phyloP scores from a whole-genome alignment of 1,140 invertebrate species.

The Nautilus pompilius region DNA sequence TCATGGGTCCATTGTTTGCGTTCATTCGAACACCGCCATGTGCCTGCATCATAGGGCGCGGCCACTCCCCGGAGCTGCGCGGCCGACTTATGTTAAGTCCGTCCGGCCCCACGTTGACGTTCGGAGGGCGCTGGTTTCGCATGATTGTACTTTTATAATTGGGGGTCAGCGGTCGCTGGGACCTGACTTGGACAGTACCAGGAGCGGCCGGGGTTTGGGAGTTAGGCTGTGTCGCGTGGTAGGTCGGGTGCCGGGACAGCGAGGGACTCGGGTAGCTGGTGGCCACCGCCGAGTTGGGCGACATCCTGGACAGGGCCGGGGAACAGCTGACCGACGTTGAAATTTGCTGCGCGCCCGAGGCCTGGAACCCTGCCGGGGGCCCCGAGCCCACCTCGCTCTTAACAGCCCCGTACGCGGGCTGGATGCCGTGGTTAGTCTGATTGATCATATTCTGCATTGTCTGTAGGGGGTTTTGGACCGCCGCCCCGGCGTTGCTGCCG shows the following conservation, averaged over 20 bases:
- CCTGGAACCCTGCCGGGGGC: constrained; percentile 16
- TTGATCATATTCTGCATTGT: constrained; percentile 56
- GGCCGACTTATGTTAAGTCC: constrained; percentile 55
- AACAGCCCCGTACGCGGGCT: constrained; percentile 32
- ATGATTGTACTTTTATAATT: constrained; percentile 51
- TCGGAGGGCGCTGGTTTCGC: constrained; percentile 54
- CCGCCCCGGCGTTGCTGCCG: constrained; percentile 17
- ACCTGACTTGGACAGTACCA: constrained; percentile 5
- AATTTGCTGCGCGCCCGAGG: constrained; percentile 26
- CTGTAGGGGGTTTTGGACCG: constrained; percentile 40
- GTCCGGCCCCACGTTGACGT: constrained; percentile 56
- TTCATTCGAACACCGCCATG: constrained; percentile 13
- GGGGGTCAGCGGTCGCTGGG: constrained; percentile 18
- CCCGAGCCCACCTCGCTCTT: constrained; percentile 31
- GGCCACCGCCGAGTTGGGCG: background rate
- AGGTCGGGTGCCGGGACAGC: constrained; percentile 3
- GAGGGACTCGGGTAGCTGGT: background rate
- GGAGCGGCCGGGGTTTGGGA: constrained; percentile 10
- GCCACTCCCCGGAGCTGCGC: constrained; percentile 16
- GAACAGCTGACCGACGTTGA: constrained; percentile 5
- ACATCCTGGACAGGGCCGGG: constrained; percentile 5
- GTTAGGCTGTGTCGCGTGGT: constrained; percentile 10
- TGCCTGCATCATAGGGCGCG: constrained; percentile 7
- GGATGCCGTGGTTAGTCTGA: constrained; percentile 36
- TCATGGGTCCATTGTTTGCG: constrained; percentile 21